Conservation (phyloP, 2,888 invertebrate species). For the Synanthedon vespiformis region DNA sequence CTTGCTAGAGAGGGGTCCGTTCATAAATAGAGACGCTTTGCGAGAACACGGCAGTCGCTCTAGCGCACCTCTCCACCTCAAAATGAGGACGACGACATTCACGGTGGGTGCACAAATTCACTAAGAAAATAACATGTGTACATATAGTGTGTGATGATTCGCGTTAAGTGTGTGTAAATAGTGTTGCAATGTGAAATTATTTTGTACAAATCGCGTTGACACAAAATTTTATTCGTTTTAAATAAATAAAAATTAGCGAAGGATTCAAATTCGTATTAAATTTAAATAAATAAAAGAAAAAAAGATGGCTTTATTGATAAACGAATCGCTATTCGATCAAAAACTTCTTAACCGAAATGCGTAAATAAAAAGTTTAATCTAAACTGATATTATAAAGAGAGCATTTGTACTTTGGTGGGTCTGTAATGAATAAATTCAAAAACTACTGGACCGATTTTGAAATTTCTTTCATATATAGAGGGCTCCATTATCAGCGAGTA, state of each 20-base stretch:
- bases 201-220: not conserved
- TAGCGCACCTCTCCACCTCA: slow-evolving; percentile 34
- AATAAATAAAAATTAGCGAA: not conserved
- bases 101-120: slow-evolving; percentile 39
- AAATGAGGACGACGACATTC: slow-evolving; percentile 53
- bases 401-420: no score
- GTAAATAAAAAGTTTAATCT: no score
- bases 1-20: slow-evolving; percentile 38
- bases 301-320: not conserved
- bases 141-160: not conserved
- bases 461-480: no score
- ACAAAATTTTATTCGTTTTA: not conserved
- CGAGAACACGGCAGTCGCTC: slow-evolving; percentile 37
- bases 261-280: not conserved
- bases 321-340: no score
- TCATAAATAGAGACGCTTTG: slow-evolving; percentile 39
- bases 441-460: no score
- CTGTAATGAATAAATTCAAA: no score
- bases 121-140: not conserved
- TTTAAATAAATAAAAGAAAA: not conserved
- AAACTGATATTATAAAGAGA: no score
- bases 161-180: not conserved
- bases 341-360: no score
- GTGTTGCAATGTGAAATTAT: not conserved
- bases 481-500: no score